Evolutionary conservation across 2,888 invertebrate species (phyloP).

Genomic region (Catocala fraxini): DNA sequence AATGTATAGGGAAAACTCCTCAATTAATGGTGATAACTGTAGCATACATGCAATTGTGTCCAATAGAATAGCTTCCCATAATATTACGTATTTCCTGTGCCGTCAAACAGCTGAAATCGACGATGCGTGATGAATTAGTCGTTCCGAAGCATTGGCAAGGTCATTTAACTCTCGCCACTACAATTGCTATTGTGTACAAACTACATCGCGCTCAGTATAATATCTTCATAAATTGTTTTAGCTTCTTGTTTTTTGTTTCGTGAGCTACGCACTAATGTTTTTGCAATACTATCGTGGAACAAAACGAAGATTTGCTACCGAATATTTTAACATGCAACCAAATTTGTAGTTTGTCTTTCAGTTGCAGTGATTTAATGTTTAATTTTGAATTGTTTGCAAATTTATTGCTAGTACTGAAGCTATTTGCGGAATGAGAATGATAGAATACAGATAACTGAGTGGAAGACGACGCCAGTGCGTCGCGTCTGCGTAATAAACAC

Average conservation of each 20-base stretch:
- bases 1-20: not conserved
- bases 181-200: conserved; percentile 45
- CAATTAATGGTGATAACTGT: conserved; percentile 20
- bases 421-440: conserved; percentile 34
- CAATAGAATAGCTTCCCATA: conserved; percentile 38
- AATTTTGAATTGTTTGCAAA: not conserved
- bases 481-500: conserved; percentile 71
- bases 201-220: conserved; percentile 36
- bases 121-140: conserved; percentile 70
- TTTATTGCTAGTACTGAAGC: conserved; percentile 28
- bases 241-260: conserved; percentile 5
- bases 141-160: conserved; percentile 70
- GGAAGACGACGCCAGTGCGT: conserved; percentile 63
- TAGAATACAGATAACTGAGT: conserved; percentile 44
- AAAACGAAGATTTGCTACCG: not conserved
- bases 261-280: not conserved
- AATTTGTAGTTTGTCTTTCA: not conserved
- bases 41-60: conserved; percentile 15
- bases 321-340: not conserved
- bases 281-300: not conserved
- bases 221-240: conserved; percentile 37
- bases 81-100: conserved; percentile 61
- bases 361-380: not conserved
- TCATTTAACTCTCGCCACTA: conserved; percentile 62
- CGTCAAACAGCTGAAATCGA: conserved; percentile 64